Conservation (phyloP, 35 echinoderm and acorn worm genomes). For the Apostichopus japonicus region DNA sequence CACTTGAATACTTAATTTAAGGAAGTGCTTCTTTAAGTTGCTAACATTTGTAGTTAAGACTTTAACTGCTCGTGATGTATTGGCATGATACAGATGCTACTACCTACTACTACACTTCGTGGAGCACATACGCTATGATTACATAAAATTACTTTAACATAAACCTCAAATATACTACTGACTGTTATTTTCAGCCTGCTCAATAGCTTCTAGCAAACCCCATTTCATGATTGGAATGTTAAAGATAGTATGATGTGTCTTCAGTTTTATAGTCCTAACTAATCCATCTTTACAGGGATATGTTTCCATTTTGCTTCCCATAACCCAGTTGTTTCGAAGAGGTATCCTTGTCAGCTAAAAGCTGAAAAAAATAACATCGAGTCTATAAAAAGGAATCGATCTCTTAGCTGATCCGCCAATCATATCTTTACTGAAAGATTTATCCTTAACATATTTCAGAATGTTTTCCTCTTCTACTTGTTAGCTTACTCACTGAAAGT, state of each 20-base stretch:
- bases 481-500: slow-evolving; percentile 20
- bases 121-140: too few species aligned
- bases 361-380: neutral
- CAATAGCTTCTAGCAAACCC: too few species aligned
- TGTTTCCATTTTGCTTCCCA: neutral
- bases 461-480: slow-evolving; percentile 11
- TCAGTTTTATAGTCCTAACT: slow-evolving; percentile 14
- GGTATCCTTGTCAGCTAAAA: neutral
- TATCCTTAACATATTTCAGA: slow-evolving; percentile 38
- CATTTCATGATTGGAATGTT: too few species aligned
- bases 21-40: too few species aligned
- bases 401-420: neutral
- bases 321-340: slow-evolving; percentile 6
- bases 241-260: too few species aligned
- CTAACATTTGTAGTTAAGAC: too few species aligned
- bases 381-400: neutral
- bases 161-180: too few species aligned
- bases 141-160: too few species aligned
- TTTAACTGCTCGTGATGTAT: too few species aligned
- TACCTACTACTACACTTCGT: neutral
- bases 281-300: slow-evolving; percentile 37
- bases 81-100: slow-evolving; percentile 15
- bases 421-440: neutral
- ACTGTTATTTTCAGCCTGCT: too few species aligned
- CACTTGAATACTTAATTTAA: too few species aligned